A percentile compares a stretch with the other conserved stretches of the same genome.
phyloP scores from a whole-genome alignment of 2,113 vertebrate species.

The Cavia porcellus region DNA sequence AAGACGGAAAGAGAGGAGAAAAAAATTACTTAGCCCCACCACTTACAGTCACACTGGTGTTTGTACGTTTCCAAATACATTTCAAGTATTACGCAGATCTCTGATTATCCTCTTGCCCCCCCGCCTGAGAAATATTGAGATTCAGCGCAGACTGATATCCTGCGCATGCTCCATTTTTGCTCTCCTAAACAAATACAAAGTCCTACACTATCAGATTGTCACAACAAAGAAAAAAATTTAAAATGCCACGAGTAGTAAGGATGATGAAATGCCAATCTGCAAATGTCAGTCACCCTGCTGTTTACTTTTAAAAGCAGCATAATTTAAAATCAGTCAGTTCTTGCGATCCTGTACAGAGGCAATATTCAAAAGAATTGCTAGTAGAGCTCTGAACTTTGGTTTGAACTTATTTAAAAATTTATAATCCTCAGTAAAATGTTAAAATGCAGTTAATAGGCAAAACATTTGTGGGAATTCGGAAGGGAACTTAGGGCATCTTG shows the following conservation, averaged over 20 bases:
- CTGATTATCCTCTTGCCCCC: not conserved
- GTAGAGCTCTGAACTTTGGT: constrained; percentile 61
- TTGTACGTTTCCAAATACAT: constrained; percentile 38
- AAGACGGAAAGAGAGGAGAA: no score
- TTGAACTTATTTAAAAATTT: constrained; percentile 77
- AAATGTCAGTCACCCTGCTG: constrained; percentile 73
- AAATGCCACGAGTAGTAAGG: constrained; percentile 51
- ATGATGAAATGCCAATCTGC: constrained; percentile 24
- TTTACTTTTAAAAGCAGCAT: constrained; percentile 59
- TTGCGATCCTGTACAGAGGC: constrained; percentile 51
- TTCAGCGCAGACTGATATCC: not conserved
- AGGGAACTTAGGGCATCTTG: not conserved
- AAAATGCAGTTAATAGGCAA: constrained; percentile 48
- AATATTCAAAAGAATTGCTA: constrained; percentile 50
- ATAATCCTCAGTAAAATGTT: constrained; percentile 60
- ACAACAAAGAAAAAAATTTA: constrained; percentile 4
- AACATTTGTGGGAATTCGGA: not conserved
- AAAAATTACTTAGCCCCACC: not conserved
- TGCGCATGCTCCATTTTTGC: constrained; percentile 23
- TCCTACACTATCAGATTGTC: not conserved
- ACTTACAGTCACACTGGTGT: not conserved
- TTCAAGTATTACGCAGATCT: not conserved
- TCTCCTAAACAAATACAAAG: constrained; percentile 51
- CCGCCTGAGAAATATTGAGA: not conserved
- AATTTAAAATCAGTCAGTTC: constrained; percentile 68